These are phyloP conservation scores for Gobiocypris rarus DNA, from an alignment of 2,113 vertebrate species.

Conservation along the genomic window DNA sequence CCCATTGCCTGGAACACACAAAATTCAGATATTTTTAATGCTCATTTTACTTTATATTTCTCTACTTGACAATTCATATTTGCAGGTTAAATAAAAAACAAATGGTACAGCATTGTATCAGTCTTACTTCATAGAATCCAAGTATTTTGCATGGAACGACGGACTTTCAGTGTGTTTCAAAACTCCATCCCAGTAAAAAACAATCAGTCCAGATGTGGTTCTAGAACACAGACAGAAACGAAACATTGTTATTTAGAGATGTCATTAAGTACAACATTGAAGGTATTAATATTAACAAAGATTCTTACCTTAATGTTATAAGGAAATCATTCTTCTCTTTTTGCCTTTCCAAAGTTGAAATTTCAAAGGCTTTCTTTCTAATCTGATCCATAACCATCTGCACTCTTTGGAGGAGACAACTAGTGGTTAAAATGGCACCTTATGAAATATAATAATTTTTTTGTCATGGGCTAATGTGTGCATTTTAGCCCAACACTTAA, in stretches of 20 bases:
- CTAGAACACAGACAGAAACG: neutral
- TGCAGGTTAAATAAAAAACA: no score
- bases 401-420: neutral
- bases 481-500: neutral
- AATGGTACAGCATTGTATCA: neutral
- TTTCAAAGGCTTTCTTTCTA: neutral
- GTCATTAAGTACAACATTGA: neutral
- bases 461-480: neutral
- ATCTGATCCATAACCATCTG: neutral
- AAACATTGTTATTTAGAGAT: neutral
- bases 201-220: neutral
- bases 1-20: neutral
- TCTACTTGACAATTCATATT: neutral
- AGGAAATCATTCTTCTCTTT: conserved; percentile 27
- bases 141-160: neutral
- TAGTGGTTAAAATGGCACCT: neutral
- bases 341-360: neutral
- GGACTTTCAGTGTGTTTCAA: neutral
- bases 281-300: neutral
- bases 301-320: conserved; percentile 8
- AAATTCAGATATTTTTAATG: neutral
- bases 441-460: neutral
- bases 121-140: conserved; percentile 5
- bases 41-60: neutral
- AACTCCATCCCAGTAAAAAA: conserved; percentile 24